Conservation (phyloP, 1,140 invertebrate genomes). For the Proctacanthus coquilletti region DNA sequence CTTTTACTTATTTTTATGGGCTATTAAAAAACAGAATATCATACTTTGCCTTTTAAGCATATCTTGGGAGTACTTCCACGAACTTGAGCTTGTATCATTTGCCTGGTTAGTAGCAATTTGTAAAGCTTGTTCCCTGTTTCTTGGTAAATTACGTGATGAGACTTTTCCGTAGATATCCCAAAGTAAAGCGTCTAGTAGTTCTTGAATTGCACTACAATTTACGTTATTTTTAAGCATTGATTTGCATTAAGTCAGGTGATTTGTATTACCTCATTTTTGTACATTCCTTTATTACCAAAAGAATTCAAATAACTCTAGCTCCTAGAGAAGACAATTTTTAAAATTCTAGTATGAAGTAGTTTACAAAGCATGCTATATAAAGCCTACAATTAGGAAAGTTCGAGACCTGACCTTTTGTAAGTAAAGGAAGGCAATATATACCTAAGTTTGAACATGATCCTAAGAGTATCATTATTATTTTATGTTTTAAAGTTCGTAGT, state of each 20-base stretch:
- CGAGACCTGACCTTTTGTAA: too few species aligned
- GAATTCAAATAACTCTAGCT: neutral
- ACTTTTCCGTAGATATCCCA: conserved; percentile 21
- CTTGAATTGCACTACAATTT: conserved; percentile 16
- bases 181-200: conserved; percentile 16
- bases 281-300: neutral
- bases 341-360: too few species aligned
- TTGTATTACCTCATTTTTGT: neutral
- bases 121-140: conserved; percentile 8
- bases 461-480: too few species aligned
- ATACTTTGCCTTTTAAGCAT: neutral
- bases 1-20: neutral
- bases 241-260: neutral
- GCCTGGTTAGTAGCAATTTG: too few species aligned
- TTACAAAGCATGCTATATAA: too few species aligned
- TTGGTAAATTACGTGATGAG: conserved; percentile 1
- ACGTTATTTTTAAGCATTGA: too few species aligned
- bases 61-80: neutral
- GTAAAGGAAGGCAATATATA: too few species aligned
- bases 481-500: too few species aligned
- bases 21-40: neutral
- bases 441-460: too few species aligned
- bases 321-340: neutral
- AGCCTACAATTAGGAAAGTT: too few species aligned
- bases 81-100: too few species aligned